Evolutionary conservation across 1,140 invertebrate species (phyloP), one percentile per base, ranked within the genome.

Genomic region (Manduca sexta): DNA sequence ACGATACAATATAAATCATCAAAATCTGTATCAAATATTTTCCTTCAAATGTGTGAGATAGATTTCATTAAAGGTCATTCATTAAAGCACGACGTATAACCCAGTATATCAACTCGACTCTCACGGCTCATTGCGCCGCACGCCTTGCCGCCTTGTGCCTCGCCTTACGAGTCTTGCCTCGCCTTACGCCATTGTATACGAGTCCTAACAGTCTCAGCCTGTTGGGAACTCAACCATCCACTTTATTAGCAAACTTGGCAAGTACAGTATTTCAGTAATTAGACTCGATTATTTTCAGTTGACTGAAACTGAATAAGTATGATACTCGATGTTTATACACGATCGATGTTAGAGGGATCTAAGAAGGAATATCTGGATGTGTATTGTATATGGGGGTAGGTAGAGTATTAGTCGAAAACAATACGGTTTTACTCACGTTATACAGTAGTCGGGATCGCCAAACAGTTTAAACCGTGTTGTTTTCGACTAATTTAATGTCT

Each of bases 191-290:
- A 47, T 17, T 64, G 59, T 64, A 17, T 14, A 43, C 48, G 21
- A 31, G 14, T 13, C 52, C 14, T 62, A 62, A 68, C 35, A 45
- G 45, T 26, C 21, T 56, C 60, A 67, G 49, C 55, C 53, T 57
- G 64, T 55, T 54, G 51, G 54, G 47, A 69, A 72, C 69, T 72
- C 64, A 74, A 76, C 73, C 74, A 74, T 72, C 69, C 75, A 74
- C 75, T 82, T 84, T 82, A 84, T 82, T 84, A 82, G 69, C 68
- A 82, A 84, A 84, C 73, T 84, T 80, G 50, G 49, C 56, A 62
- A 66, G 63, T 57, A 62, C 69, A 80, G 74, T 81, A 77, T 81
- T 78, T 77, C 64, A 75, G 74, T 84, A 84, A 84, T 82, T 82
- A 82, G 67, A 69, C 58, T 60, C 66, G 73, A 79, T 84, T 81